Evolutionary conservation across 2,113 vertebrate species (phyloP).

Genomic region (Trematomus loennbergii): DNA sequence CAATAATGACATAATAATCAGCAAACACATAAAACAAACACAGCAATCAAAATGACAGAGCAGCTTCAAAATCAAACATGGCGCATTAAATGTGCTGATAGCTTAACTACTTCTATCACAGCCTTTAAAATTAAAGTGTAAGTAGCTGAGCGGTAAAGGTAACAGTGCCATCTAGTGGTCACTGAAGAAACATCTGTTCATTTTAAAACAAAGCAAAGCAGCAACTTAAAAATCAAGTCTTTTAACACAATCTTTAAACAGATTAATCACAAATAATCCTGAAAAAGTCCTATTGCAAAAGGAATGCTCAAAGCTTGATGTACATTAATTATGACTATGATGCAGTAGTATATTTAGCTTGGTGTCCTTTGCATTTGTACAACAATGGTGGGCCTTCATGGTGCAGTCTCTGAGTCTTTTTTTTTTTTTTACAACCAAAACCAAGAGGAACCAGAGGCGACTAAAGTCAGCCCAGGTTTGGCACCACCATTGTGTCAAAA

Average conservation of each 20-base stretch:
- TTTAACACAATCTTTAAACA: slow-evolving; percentile 28
- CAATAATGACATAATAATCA: neutral
- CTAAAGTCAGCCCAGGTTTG: neutral
- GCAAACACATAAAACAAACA: neutral
- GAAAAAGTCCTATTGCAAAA: neutral
- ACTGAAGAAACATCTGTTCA: neutral
- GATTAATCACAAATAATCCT: slow-evolving; percentile 8
- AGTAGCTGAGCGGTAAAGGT: slow-evolving; percentile 2
- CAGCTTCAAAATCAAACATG: neutral
- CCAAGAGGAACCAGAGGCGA: neutral
- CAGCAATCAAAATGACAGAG: neutral
- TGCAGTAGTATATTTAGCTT: neutral
- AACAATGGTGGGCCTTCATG: neutral
- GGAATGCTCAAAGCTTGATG: neutral
- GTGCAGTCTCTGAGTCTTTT: too few relatives aligned
- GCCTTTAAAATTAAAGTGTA: slow-evolving; percentile 44
- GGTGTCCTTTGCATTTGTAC: neutral
- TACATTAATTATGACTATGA: neutral
- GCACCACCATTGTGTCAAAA: neutral
- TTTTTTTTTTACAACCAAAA: neutral
- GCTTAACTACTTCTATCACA: neutral
- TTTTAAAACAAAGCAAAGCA: neutral
- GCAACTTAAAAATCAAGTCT: neutral
- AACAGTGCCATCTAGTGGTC: slow-evolving; percentile 59
- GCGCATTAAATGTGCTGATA: slow-evolving; percentile 24